Base-by-base conservation (phyloP, 2,797 vertebrate genomes). In the Hapalemur alaotrensis region DNA sequence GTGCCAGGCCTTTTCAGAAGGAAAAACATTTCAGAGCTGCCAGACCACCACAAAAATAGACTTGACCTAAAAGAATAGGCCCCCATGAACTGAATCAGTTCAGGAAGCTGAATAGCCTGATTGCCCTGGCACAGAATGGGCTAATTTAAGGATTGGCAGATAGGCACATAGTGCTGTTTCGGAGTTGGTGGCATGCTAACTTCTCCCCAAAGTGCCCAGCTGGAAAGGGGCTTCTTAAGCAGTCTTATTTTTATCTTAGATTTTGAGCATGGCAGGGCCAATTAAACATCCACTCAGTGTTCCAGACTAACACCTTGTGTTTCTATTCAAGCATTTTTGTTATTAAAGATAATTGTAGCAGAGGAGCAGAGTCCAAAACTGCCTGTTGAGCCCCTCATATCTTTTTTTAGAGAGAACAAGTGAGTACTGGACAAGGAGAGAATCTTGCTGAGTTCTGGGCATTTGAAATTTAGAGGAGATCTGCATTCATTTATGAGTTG, bases 241-340 rank as follows among this genome's bases (percentile, higher is more conserved):
- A 83, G 59, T 85, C 57, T 83, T 97, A 95, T 96, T 98, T 97
- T 97, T 93, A 96, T 83, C 90, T 93, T 41, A n/a, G 17, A 93
- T 95, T 97, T 97, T 86, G 87, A 95, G 79, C 96, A 85, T 95
- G 69, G 85, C 92, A 96, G 63, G 94, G 87, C 90, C 93, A 97
- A 96, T 97, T 97, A 97, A 97, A 97, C 97, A 96, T 95, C 97
- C 93, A 97, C 97, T 93, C 84, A 93, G 32, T 97, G 95, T 97
- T 97, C 96, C 95, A 86, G 76, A 90, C 89, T 91, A 91, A 92
- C 5, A 41, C 78, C 96, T 97, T 97, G 96, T 86, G 92, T 86
- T 96, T 96, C 96, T 70, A 85, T 96, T 95, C 81, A 95, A 81
- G 73, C 25, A 0, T 94, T 85, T 92, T 97, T 96, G 95, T 97